phyloP scores from a whole-genome alignment of 2,113 vertebrate species.

The Australoheros scitulus region DNA sequence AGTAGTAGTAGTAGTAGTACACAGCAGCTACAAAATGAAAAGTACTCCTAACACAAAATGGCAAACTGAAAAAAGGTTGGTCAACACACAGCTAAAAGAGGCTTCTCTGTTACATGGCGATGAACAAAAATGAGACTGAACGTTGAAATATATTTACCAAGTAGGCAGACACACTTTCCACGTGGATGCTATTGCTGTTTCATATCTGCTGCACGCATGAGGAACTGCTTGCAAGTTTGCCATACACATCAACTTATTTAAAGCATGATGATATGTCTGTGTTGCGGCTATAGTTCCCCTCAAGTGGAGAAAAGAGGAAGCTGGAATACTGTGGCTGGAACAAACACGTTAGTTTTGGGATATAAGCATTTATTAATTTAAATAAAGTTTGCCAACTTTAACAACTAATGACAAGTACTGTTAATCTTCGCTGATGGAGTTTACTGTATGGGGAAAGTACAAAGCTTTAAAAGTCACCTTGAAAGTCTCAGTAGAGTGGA shows the following conservation, averaged over 20 bases:
- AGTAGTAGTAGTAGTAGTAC: too few relatives aligned
- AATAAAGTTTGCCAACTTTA: conserved; percentile 13
- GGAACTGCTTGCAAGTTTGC: neutral
- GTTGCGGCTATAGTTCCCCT: neutral
- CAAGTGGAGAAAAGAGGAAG: neutral
- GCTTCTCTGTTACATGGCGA: neutral
- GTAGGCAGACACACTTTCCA: neutral
- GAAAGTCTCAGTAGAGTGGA: conserved; percentile 13
- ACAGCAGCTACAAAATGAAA: neutral
- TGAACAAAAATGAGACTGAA: fast-evolving
- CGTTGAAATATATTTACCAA: neutral
- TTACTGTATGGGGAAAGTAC: neutral
- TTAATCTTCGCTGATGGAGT: neutral
- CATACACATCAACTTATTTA: neutral
- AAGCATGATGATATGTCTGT: neutral
- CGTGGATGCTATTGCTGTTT: neutral
- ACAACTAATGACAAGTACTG: neutral
- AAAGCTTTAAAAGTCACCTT: conserved; percentile 23
- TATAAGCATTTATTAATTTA: neutral
- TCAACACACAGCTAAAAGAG: neutral
- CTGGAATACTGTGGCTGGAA: neutral
- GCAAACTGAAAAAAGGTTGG: neutral
- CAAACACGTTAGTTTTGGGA: neutral
- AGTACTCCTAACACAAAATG: neutral
- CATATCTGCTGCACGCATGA: neutral